phyloP scores from a whole-genome alignment of 1,140 invertebrate species.

The Calephelis virginiensis region DNA sequence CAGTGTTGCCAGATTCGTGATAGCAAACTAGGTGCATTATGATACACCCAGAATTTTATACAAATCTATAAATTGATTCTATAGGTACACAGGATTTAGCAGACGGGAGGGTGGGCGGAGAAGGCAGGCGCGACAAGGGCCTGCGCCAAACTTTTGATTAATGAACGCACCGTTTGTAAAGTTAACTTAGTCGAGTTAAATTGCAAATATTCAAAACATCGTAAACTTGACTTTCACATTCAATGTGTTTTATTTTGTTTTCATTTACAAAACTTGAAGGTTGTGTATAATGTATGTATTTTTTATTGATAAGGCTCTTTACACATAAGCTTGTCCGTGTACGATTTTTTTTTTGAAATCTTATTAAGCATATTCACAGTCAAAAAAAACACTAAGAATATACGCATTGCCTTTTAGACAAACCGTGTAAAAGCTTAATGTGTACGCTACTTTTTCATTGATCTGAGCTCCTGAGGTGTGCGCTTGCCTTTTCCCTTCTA shows the following conservation, averaged over 20 bases:
- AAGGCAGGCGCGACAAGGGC: constrained; percentile 57
- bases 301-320: neutral
- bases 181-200: constrained; percentile 70
- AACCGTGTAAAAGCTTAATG: too few relatives aligned
- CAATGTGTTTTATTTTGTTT: constrained; percentile 24
- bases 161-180: constrained; percentile 73
- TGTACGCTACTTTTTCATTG: too few relatives aligned
- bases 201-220: constrained; percentile 71
- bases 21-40: constrained; percentile 35
- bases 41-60: constrained; percentile 48
- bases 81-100: constrained; percentile 30
- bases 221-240: constrained; percentile 54
- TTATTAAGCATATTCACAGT: too few relatives aligned
- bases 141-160: constrained; percentile 77
- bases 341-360: too few relatives aligned
- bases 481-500: too few relatives aligned
- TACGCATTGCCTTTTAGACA: too few relatives aligned
- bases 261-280: constrained; percentile 20
- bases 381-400: too few relatives aligned
- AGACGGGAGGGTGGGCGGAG: constrained; percentile 61
- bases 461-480: too few relatives aligned
- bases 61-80: constrained; percentile 28
- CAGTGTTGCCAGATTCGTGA: constrained; percentile 46
- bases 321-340: neutral
- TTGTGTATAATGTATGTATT: constrained; percentile 2